Evolutionary conservation across 2,888 invertebrate genomes (phyloP), one percentile per base, ranked within the genome.

Genomic region (Dascillus cervinus): DNA sequence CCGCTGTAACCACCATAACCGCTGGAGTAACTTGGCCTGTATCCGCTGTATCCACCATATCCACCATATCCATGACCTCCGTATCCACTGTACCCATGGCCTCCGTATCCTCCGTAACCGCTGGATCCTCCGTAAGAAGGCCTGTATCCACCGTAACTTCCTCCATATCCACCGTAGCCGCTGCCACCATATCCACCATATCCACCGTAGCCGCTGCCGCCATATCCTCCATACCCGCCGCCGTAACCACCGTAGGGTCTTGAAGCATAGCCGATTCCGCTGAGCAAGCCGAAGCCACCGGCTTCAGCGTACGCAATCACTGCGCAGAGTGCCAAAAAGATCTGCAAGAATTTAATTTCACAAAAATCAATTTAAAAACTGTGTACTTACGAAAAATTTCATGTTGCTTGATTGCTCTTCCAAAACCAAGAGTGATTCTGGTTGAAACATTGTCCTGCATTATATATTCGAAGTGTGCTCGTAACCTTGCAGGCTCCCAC

Each of bases 201-300:
- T 11, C 26, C 22, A 14, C 22, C 26, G 15, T 27, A 26, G 2
- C 26, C 27, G 15, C 32, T 36, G 6, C 37, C 31, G 4, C 33
- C 31, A 13, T 37, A 30, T 21, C 32, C 34, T n/a, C 36, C 37
- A 11, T 32, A 26, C 5, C 40, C 32, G 11, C 40, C 31, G 11
- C 32, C 32, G 23, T 26, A 21, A n/a, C 38, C 29, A 4, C 36
- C 29, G 20, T 29, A 34, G 4, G 34, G 26, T 3, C 14, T 20
- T 13, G 19, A 20, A 3, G 23, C 29, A 29, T 33, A 35, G 11
- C 44, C 37, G 8, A 30, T 24, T 9, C 37, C 37, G 4, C 34
- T 27, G 22, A 32, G 6, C 2, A 41, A 33, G 4, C 44, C 44
- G 29, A 44, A 47, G 3, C 44, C 43, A 10, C 35, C 39, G 13